Conservation (phyloP, 2,113 vertebrate genomes). For the Etia nguti region DNA sequence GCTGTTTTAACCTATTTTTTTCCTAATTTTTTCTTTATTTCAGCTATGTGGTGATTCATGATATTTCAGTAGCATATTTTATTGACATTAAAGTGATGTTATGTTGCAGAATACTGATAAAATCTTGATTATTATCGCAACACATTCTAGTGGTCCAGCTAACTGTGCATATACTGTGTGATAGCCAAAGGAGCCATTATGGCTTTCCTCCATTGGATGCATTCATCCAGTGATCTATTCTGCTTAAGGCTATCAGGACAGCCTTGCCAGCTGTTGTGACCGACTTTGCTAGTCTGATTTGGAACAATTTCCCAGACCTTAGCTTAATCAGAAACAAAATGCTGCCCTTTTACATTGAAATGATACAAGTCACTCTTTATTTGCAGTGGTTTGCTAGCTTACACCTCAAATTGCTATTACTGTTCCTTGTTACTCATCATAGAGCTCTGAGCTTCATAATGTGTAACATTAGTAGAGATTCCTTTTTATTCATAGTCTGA, state of each 20-base stretch:
- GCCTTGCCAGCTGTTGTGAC: slow-evolving; percentile 51
- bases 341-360: not conserved
- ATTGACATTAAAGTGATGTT: not conserved
- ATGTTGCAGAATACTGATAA: not conserved
- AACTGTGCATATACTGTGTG: not conserved
- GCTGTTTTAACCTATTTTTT: not conserved
- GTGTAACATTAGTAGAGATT: not conserved
- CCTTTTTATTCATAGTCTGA: not conserved
- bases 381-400: not conserved
- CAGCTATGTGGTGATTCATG: not conserved
- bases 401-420: not conserved
- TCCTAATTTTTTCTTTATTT: not conserved
- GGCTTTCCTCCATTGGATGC: slow-evolving; percentile 15
- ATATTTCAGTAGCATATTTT: not conserved
- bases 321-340: not conserved
- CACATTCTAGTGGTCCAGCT: not conserved
- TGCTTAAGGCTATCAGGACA: slow-evolving; percentile 42
- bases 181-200: not conserved
- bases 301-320: slow-evolving; percentile 19
- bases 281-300: slow-evolving; percentile 40
- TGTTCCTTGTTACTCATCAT: not conserved
- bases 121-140: not conserved
- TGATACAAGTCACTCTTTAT: not conserved
- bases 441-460: not conserved
- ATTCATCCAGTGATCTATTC: slow-evolving; percentile 44